Evolutionary conservation across 1,140 invertebrate genomes (phyloP).

Genomic region (Brachionus calyciflorus): DNA sequence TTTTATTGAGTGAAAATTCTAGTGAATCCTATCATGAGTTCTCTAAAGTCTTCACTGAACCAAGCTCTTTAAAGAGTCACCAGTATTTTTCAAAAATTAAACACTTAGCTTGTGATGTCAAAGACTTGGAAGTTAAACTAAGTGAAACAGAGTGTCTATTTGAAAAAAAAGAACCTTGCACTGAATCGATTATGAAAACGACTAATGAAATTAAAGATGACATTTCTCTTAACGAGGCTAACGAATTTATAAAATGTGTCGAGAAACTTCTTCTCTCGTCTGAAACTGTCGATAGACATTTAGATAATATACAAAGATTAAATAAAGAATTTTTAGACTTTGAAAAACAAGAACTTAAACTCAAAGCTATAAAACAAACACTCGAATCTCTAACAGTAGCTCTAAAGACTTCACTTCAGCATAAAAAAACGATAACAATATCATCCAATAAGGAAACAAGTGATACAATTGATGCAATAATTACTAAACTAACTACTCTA

Average conservation of each 20-base stretch:
- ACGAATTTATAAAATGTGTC: conserved; percentile 16
- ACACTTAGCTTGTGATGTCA: too few relatives aligned
- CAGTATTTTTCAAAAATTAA: too few relatives aligned
- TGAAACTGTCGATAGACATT: conserved; percentile 23
- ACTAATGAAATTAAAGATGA: too few relatives aligned
- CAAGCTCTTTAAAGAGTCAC: too few relatives aligned
- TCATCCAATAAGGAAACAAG: neutral
- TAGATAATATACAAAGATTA: conserved; percentile 20
- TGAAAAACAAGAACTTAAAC: conserved; percentile 44
- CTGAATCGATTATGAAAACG: too few relatives aligned
- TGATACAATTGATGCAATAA: neutral
- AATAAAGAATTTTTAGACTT: conserved; percentile 35
- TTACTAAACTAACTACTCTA: neutral
- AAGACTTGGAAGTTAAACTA: too few relatives aligned
- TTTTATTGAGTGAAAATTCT: neutral
- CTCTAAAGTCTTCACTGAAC: too few relatives aligned
- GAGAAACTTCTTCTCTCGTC: conserved; percentile 18
- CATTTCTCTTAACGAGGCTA: neutral
- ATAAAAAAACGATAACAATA: conserved; percentile 23
- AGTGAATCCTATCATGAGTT: too few relatives aligned
- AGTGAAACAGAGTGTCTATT: too few relatives aligned
- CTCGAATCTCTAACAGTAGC: conserved; percentile 12
- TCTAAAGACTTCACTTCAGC: neutral
- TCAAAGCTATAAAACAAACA: conserved; percentile 36
- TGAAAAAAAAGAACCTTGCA: too few relatives aligned